A percentile compares a stretch with the other conserved stretches of the same genome.
These are phyloP conservation scores for Propithecus deckenii DNA, from an alignment of 2,797 vertebrate species.

Conservation along the genomic window DNA sequence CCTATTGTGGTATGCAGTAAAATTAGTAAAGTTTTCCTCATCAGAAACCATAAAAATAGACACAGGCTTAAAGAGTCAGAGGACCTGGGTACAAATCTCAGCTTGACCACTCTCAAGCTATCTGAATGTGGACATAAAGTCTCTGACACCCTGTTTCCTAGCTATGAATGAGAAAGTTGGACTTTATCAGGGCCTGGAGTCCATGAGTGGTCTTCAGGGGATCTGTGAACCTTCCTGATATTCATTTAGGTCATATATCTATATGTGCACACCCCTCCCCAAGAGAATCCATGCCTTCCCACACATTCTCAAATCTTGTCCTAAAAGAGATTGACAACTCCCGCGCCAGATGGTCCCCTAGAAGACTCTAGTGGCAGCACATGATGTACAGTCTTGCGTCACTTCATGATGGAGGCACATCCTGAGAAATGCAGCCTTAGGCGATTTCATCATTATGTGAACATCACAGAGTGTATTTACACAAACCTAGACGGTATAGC, in stretches of 20 bases:
- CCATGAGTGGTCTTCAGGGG: not conserved
- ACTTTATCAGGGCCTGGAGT: not conserved
- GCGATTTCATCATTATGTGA: not conserved
- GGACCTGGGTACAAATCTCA: not conserved
- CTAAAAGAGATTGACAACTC: not conserved
- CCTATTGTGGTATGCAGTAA: not conserved
- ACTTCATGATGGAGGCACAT: not conserved
- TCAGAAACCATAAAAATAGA: not conserved
- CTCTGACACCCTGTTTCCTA: not conserved
- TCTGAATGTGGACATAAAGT: not conserved
- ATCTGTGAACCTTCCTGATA: not conserved
- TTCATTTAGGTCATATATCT: not conserved
- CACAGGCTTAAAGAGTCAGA: not conserved
- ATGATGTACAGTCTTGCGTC: not conserved
- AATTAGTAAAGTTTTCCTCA: not conserved
- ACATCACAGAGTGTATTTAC: not conserved
- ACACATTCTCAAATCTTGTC: not conserved
- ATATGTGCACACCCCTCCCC: accelerated
- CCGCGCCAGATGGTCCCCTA: not conserved
- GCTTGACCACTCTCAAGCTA: not conserved
- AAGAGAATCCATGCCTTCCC: not conserved
- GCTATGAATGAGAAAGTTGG: not conserved
- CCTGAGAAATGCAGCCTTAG: not conserved
- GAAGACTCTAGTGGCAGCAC: not conserved
- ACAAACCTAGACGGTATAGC: not conserved